A percentile compares a stretch with the other conserved stretches of the same genome.
phyloP scores from a whole-genome alignment of 2,113 vertebrate species.

The Ranitomeya imitator region DNA sequence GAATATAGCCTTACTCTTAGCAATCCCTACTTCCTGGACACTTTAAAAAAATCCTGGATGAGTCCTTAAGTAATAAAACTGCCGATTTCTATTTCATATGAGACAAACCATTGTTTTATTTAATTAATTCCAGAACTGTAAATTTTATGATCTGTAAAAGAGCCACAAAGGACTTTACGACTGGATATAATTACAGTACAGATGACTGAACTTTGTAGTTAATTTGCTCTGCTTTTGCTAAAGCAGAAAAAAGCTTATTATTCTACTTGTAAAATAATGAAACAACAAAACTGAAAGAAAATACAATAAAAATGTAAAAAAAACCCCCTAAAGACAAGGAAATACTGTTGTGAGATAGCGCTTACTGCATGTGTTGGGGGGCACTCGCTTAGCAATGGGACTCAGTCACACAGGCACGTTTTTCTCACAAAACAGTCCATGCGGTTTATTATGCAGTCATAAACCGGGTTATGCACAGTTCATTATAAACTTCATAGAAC shows the following conservation, averaged over 20 bases:
- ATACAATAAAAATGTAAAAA: not conserved
- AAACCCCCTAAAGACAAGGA: too few relatives aligned
- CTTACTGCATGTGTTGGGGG: too few relatives aligned
- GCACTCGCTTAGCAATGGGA: too few relatives aligned
- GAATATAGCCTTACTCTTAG: too few relatives aligned
- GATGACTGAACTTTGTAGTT: constrained; percentile 12
- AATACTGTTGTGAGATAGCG: too few relatives aligned
- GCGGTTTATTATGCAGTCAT: too few relatives aligned
- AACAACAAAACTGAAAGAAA: not conserved
- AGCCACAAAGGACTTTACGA: not conserved
- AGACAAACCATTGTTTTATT: not conserved
- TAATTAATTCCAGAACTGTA: constrained; percentile 14
- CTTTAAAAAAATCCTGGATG: too few relatives aligned
- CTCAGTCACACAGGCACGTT: too few relatives aligned
- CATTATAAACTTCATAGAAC: too few relatives aligned
- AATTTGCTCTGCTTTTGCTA: constrained; percentile 17
- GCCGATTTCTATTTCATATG: not conserved
- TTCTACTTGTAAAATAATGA: not conserved
- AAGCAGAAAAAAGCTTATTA: not conserved
- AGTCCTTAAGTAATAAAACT: not conserved
- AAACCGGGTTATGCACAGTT: too few relatives aligned
- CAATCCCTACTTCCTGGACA: too few relatives aligned
- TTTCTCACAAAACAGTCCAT: too few relatives aligned
- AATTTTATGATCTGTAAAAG: constrained; percentile 1
- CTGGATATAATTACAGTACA: constrained; percentile 31